These are phyloP conservation scores for Neotoma lepida DNA, from an alignment of 2,113 vertebrate genomes.

Conservation along the genomic window DNA sequence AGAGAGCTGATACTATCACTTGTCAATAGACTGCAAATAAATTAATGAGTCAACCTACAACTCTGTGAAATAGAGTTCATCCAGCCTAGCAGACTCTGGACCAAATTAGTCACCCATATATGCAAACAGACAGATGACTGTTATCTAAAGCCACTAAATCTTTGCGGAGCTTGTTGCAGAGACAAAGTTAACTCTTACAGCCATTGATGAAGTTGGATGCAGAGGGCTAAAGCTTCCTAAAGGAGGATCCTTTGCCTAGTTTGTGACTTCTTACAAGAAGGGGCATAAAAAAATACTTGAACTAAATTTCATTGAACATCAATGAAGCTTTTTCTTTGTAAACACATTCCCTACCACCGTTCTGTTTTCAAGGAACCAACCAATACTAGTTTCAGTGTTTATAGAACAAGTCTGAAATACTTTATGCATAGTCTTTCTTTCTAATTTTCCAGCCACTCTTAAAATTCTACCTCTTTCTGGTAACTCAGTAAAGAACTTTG, in stretches of 20 bases:
- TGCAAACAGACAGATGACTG: neutral
- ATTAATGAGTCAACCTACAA: neutral
- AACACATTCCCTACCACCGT: neutral
- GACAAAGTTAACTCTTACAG: neutral
- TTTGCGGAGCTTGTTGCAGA: neutral
- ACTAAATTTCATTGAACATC: neutral
- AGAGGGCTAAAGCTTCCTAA: neutral
- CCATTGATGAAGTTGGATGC: neutral
- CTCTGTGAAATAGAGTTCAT: neutral
- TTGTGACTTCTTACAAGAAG: neutral
- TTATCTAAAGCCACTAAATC: neutral
- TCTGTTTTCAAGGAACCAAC: neutral
- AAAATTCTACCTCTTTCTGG: neutral
- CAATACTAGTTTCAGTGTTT: neutral
- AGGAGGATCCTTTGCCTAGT: neutral
- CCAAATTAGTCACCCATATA: neutral
- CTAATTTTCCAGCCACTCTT: slow-evolving; percentile 7
- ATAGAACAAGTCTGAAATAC: neutral
- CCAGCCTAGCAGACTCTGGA: neutral
- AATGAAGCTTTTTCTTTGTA: neutral
- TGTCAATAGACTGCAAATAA: neutral
- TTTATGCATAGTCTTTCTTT: neutral
- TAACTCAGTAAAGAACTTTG: neutral
- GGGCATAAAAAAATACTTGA: neutral
- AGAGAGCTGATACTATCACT: neutral